Percentiles rank a stretch among this genome's conserved stretches.
phyloP scores from a whole-genome alignment of 2,888 invertebrate species.

The Microctonus brassicae region DNA sequence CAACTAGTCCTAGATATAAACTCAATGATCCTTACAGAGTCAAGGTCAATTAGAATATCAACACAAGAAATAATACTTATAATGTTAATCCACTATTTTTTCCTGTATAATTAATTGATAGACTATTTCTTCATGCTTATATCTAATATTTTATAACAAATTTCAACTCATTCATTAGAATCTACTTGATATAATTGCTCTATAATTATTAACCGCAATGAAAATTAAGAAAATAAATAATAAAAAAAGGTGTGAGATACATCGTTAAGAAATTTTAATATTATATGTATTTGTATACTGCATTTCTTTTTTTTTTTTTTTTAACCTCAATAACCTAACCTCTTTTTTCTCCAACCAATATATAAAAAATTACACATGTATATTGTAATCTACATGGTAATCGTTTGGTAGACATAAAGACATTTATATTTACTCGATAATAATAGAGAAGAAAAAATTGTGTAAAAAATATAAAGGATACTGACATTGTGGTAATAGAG shows the following conservation, averaged over 20 bases:
- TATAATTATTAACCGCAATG: conserved; percentile 17
- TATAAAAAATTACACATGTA: not conserved
- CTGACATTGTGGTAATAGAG: conserved; percentile 35
- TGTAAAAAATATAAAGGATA: conserved; percentile 33
- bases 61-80: conserved; percentile 1
- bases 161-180: not conserved
- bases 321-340: not conserved
- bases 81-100: not conserved
- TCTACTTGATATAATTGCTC: not conserved
- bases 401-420: conserved; percentile 2
- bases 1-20: conserved; percentile 7
- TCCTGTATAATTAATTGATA: not conserved
- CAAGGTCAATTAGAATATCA: conserved; percentile 37
- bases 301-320: not conserved
- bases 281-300: not conserved
- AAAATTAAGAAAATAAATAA: conserved; percentile 25
- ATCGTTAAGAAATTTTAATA: conserved; percentile 20
- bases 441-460: conserved; percentile 23
- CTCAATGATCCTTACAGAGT: conserved; percentile 28
- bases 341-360: no score
- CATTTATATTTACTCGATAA: conserved; percentile 1
- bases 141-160: not conserved
- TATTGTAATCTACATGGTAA: not conserved
- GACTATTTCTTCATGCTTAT: not conserved
- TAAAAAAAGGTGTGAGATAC: conserved; percentile 10